Evolutionary conservation across 2,888 invertebrate genomes (phyloP).

Genomic region (Baccha elongata): DNA sequence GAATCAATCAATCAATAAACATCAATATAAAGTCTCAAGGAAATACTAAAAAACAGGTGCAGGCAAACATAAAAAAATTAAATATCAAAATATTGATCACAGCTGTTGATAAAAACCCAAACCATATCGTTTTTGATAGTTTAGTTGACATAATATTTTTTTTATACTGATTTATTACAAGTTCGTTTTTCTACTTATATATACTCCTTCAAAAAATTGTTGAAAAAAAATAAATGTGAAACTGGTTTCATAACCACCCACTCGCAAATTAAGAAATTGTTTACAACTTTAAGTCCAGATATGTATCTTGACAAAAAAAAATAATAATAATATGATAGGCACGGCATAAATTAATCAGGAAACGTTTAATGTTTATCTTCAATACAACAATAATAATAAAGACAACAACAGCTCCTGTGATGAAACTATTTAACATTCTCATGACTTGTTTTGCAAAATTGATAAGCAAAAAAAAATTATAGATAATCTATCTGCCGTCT

Average conservation of each 20-base stretch:
- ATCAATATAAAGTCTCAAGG: neutral
- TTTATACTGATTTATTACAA: constrained; percentile 6
- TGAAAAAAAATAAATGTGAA: neutral
- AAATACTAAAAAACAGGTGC: neutral
- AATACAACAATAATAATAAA: neutral
- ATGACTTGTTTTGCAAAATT: constrained; percentile 23
- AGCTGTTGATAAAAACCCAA: constrained; percentile 1
- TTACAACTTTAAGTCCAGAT: neutral
- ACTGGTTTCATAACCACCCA: neutral
- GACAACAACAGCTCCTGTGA: neutral
- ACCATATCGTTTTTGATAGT: neutral
- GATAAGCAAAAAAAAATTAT: constrained; percentile 23
- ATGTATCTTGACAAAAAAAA: neutral
- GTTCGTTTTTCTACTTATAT: neutral
- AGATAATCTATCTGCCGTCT: constrained; percentile 22
- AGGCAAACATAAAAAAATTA: neutral
- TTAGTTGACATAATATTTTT: neutral
- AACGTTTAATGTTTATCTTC: neutral
- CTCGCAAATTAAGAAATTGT: neutral
- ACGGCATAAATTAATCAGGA: neutral
- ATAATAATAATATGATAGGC: neutral
- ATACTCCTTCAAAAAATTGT: neutral
- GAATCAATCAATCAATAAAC: neutral
- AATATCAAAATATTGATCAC: constrained; percentile 15
- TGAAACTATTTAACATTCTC: constrained; percentile 3